A percentile compares a stretch with the other conserved stretches of the same genome.
These are phyloP conservation scores for Microchirus variegatus DNA, from an alignment of 2,797 vertebrate species.

Conservation along the genomic window DNA sequence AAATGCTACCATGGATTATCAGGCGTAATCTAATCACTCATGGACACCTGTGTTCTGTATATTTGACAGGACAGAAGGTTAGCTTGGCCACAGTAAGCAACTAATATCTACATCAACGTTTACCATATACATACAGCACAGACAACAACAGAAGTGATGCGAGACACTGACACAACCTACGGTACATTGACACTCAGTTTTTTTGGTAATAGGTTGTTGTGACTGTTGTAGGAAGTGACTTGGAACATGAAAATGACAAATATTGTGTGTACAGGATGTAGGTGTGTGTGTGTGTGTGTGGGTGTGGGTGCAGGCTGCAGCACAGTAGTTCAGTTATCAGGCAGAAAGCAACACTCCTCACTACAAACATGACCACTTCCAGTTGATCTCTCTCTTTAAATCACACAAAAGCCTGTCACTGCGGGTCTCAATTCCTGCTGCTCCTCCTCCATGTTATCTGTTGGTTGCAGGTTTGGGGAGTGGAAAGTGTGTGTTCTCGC, in stretches of 20 bases:
- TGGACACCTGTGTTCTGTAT: slow-evolving; percentile 30
- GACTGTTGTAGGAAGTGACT: slow-evolving; percentile 20
- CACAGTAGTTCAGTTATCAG: slow-evolving; percentile 49
- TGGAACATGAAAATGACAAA: slow-evolving; percentile 45
- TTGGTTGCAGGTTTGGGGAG: slow-evolving; percentile 41
- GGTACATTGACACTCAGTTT: slow-evolving; percentile 24
- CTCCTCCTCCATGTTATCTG: slow-evolving; percentile 33
- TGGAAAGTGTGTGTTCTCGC: slow-evolving; percentile 10
- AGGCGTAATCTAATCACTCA: slow-evolving; percentile 34
- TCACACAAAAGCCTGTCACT: slow-evolving; percentile 42
- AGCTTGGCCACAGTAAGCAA: slow-evolving; percentile 37
- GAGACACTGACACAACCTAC: slow-evolving; percentile 35
- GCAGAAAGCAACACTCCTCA: slow-evolving; percentile 40
- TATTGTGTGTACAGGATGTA: slow-evolving; percentile 14
- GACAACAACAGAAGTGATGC: slow-evolving; percentile 25
- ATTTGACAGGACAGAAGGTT: slow-evolving; percentile 36
- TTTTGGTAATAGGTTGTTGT: slow-evolving; percentile 61
- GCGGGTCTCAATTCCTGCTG: slow-evolving; percentile 29
- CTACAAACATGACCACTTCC: slow-evolving; percentile 41
- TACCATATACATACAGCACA: slow-evolving; percentile 41
- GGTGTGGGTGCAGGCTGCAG: slow-evolving; percentile 34
- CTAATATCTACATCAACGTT: slow-evolving; percentile 60
- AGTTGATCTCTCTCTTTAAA: slow-evolving; percentile 34
- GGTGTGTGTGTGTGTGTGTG: slow-evolving; percentile 30
- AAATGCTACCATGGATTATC: slow-evolving; percentile 47